Conservation (phyloP, 1,140 invertebrate genomes). For the Drosophila fuyamai region DNA sequence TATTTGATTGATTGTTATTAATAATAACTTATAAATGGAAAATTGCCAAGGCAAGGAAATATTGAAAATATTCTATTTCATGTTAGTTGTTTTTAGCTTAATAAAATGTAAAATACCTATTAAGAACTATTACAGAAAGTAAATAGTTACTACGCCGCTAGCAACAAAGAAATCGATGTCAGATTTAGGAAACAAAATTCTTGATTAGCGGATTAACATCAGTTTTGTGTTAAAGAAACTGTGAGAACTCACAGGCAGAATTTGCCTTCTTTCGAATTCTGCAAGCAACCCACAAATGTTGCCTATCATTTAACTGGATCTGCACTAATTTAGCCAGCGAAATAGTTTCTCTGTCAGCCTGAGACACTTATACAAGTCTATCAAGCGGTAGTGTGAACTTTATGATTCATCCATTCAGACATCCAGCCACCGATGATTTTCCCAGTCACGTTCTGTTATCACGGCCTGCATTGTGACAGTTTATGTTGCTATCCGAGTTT, state of each 20-base stretch:
- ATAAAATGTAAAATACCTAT: too few relatives aligned
- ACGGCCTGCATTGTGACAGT: conserved; percentile 32
- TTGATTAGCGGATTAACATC: too few relatives aligned
- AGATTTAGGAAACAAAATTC: too few relatives aligned
- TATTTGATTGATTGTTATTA: too few relatives aligned
- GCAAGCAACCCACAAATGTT: background rate
- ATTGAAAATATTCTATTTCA: too few relatives aligned
- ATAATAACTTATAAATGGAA: too few relatives aligned
- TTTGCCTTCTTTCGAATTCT: conserved; percentile 7
- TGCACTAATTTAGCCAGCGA: conserved; percentile 20
- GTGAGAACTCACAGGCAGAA: background rate
- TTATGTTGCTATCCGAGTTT: conserved; percentile 56
- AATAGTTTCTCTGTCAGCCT: conserved; percentile 29
- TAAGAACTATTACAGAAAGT: too few relatives aligned
- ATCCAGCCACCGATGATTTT: conserved; percentile 26
- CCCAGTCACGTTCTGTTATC: conserved; percentile 55
- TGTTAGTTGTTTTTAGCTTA: too few relatives aligned
- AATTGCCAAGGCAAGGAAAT: too few relatives aligned
- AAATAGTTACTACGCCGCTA: too few relatives aligned
- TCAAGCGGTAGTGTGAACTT: conserved; percentile 26
- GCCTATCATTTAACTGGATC: conserved; percentile 20
- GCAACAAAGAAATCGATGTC: too few relatives aligned
- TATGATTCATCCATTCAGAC: conserved; percentile 30
- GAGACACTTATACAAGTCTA: conserved; percentile 29
- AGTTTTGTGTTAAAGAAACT: too few relatives aligned